Conservation (phyloP, 2,113 vertebrate genomes). For the Pimephales promelas region DNA sequence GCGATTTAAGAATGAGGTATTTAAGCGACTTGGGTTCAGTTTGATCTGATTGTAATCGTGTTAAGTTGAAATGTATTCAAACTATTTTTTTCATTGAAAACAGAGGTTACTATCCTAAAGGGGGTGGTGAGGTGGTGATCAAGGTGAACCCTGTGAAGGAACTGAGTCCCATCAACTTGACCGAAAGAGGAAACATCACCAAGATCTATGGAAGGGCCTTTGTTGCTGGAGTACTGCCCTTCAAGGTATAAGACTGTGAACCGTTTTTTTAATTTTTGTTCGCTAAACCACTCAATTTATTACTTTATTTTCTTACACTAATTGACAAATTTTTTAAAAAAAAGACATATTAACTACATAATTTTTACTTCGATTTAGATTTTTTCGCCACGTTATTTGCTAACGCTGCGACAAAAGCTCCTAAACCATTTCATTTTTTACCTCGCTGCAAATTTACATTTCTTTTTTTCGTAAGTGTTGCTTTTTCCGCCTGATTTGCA, state of each 20-base stretch:
- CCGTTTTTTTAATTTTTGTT: not conserved
- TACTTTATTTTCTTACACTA: not conserved
- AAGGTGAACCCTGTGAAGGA: constrained; percentile 86
- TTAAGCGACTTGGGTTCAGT: constrained; percentile 40
- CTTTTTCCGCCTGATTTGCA: too few relatives aligned
- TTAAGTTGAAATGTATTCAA: not conserved
- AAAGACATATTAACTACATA: not conserved
- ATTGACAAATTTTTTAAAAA: too few relatives aligned
- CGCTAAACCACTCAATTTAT: not conserved
- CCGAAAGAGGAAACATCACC: constrained; percentile 88
- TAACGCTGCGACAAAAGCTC: not conserved
- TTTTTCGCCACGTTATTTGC: not conserved
- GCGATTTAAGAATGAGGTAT: constrained; percentile 91
- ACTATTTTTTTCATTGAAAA: constrained; percentile 38
- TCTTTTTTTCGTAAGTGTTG: not conserved
- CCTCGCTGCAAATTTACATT: not conserved
- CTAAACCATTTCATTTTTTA: not conserved
- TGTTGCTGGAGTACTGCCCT: constrained; percentile 91
- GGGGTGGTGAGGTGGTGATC: constrained; percentile 88
- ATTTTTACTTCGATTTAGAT: not conserved
- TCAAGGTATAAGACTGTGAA: constrained; percentile 79
- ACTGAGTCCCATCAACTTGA: constrained; percentile 85
- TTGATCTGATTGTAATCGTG: not conserved
- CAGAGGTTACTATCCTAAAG: constrained; percentile 96
- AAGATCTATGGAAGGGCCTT: constrained; percentile 94